These are phyloP conservation scores for Eulemur coronatus DNA, from an alignment of 2,797 vertebrate species.

Conservation along the genomic window DNA sequence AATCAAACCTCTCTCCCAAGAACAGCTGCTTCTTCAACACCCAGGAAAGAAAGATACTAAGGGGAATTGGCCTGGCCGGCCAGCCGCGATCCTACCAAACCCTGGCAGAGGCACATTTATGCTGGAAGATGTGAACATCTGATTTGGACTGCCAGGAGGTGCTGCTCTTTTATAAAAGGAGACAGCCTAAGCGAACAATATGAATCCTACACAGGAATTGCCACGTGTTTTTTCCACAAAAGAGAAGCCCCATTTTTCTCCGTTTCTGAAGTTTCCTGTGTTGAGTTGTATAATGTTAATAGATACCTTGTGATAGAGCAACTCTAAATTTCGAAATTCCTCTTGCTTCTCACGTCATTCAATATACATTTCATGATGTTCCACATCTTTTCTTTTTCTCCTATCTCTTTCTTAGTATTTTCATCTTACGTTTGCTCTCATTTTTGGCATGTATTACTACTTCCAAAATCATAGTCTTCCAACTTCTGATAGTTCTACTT, in stretches of 20 bases:
- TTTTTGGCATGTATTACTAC: not conserved
- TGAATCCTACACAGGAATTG: not conserved
- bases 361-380: not conserved
- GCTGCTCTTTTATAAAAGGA: not conserved
- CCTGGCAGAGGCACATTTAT: fast-evolving
- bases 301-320: not conserved
- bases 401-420: not conserved
- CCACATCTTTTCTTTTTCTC: not conserved
- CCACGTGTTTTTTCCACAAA: not conserved
- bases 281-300: not conserved
- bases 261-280: not conserved
- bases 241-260: not conserved
- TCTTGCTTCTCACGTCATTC: not conserved
- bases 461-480: not conserved
- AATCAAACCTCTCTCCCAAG: not conserved
- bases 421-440: not conserved
- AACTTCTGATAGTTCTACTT: not conserved
- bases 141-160: not conserved
- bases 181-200: not conserved
- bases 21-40: not conserved
- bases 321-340: not conserved
- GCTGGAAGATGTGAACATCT: not conserved
- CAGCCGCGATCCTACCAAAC: not conserved
- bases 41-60: not conserved
- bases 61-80: no score